Base-by-base conservation (phyloP, 23 tunicate species). In the Halocynthia roretzi region DNA sequence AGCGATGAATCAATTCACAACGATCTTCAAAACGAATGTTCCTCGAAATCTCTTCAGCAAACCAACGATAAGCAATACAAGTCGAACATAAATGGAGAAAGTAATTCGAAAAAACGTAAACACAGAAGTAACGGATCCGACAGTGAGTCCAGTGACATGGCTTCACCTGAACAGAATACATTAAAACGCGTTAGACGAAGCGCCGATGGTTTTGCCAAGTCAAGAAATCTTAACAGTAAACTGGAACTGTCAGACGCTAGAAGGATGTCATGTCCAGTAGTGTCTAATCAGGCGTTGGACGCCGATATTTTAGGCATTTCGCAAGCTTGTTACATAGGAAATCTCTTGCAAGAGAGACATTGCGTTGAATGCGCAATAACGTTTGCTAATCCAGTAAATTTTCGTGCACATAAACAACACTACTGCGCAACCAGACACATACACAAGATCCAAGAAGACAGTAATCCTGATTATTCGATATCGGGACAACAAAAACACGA, bases 381-480 rank as follows among this genome's bases (percentile, higher is more conserved):
- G 6, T 74, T 74, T 4, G 19, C 55, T 14, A 74, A 64, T 44
- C 31, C 56, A 8, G 78, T 53, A 5, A 74, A 74, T 53, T 74
- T 54, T 18, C 78, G 78, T 14, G 78, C 78, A 10, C 78, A 74
- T 64, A 74, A 74, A 53, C 55, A 74, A 54, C 56, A 50, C 22
- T 74, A 74, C 63, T 74, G 78, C 6, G 78, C 78, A 20, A 54
- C 64, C 19, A 12, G 78, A 50, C 78, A 74, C 56, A 54, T 50
- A 48, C 78, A 74, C 10, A 53, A 54, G 22, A n/a, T 50, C 65
- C 18, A 10, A 19, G 78, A 74, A 53, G 62, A 53, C 44, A 31
- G 44, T 53, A 71, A 31, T 11, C 64, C 64, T 14, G 31, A 53
- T 21, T 10, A 44, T 12, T 67, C 71, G 12, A 67, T 10, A 11